Base-by-base conservation (phyloP, 92 coral and sea anemone species). In the Epizoanthus fatuus region DNA sequence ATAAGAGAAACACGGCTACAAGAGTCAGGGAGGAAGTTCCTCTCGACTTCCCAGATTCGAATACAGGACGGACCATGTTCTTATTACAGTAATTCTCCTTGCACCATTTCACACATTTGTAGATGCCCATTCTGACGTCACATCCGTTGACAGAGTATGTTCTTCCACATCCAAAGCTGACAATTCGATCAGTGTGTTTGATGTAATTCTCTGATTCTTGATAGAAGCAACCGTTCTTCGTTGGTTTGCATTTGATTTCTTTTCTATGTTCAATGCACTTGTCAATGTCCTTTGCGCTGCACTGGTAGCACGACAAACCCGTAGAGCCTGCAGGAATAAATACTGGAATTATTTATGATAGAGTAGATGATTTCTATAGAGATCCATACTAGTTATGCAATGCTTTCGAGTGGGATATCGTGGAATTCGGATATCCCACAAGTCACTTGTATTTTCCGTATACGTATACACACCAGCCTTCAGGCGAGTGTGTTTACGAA, bases 61-160 rank as follows among this genome's bases (percentile, higher is more conserved):
- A 14, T 12, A 62, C 40, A 8, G 69, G 82, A 77, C 82, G 82
- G 42, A 77, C 89, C 39, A 89, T 68, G 2, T 64, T 5, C 69
- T 89, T 78, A 22, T 89, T 89, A 35, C 92, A 89, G 74, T 89
- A 60, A 39, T 69, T 54, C 4, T 54, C 14, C 29, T 75, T 59
- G 67, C 92, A 89, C 92, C 92, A 89, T 52, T 63, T 62, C 1
- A 69, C 69, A 20, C 92, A 89, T 55, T 89, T 84, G 29, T 75
- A 69, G 40, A 84, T 37, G 38, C 92, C 92, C 92, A 89, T 89
- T 49, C 92, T 32, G 42, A 75, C 89, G 62, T 89, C 92, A 39
- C 89, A 89, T 6, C 92, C 92, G 54, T 74, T 87, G 14, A 86
- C 11, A 74, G 86, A 75, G 42, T 89, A 67, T 17, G 56, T 75